Evolutionary conservation across 2,888 invertebrate species (phyloP).

Genomic region (Osmoderma eremita): DNA sequence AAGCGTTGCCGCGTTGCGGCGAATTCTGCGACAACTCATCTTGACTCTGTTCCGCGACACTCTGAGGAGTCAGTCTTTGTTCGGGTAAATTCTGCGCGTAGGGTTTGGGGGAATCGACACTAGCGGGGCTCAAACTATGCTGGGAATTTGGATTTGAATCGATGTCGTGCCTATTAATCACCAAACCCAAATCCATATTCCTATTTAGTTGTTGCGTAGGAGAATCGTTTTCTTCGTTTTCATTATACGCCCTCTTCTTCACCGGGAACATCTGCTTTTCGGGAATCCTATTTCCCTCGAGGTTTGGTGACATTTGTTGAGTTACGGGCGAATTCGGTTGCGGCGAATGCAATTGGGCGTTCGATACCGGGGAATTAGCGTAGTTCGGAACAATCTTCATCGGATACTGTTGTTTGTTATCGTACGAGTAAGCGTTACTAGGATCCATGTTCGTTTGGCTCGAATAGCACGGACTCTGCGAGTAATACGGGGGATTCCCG

Average conservation of each 20-base stretch:
- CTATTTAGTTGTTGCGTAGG: conserved; percentile 40
- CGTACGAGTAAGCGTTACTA: conserved; percentile 65
- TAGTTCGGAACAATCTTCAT: conserved; percentile 61
- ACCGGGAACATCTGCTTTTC: conserved; percentile 66
- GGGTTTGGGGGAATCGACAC: conserved; percentile 49
- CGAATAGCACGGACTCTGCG: conserved; percentile 58
- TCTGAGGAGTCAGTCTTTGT: conserved; percentile 50
- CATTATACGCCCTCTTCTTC: conserved; percentile 72
- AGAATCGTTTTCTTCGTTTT: conserved; percentile 54
- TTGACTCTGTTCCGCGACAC: conserved; percentile 5
- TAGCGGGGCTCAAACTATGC: conserved; percentile 27
- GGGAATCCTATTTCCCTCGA: conserved; percentile 47
- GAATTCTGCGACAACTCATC: conserved; percentile 18
- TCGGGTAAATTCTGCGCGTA: conserved; percentile 58
- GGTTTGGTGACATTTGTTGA: conserved; percentile 39
- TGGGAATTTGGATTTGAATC: conserved; percentile 14
- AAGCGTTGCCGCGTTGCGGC: conserved; percentile 27
- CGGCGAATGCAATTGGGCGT: conserved; percentile 38
- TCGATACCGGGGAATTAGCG: conserved; percentile 49
- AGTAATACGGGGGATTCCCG: conserved; percentile 59
- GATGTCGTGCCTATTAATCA: conserved; percentile 43
- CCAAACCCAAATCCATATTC: conserved; percentile 45
- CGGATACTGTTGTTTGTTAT: conserved; percentile 66
- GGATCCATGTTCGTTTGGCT: conserved; percentile 59
- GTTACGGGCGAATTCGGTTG: conserved; percentile 41